These are phyloP conservation scores for Xestia c-nigrum DNA, from an alignment of 2,888 invertebrate species.

Conservation along the genomic window DNA sequence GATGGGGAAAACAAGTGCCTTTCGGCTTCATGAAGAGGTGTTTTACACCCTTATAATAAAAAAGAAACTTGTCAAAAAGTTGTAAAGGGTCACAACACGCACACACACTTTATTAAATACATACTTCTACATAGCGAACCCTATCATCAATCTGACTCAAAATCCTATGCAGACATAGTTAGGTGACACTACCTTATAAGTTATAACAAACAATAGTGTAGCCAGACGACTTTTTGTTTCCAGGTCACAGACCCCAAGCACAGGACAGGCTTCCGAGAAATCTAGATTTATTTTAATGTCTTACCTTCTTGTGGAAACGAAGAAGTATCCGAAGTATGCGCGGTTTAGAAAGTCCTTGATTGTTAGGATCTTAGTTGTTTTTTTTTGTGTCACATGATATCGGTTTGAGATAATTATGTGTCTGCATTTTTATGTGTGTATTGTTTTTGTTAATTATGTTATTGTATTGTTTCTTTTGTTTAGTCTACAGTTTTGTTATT, in stretches of 20 bases:
- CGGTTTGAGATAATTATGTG: slow-evolving; percentile 41
- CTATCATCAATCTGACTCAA: slow-evolving; percentile 38
- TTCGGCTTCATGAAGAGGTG: too few species aligned
- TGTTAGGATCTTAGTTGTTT: slow-evolving; percentile 22
- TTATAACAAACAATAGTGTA: slow-evolving; percentile 31
- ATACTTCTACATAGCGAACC: neutral
- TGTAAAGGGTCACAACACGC: too few species aligned
- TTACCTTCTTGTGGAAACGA: slow-evolving; percentile 36
- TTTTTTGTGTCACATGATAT: slow-evolving; percentile 14
- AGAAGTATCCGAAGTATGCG: slow-evolving; percentile 45
- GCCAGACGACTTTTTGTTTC: slow-evolving; percentile 60
- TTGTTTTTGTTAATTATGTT: neutral
- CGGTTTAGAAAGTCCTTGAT: slow-evolving; percentile 52
- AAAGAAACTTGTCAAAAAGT: too few species aligned
- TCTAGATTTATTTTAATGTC: slow-evolving; percentile 62
- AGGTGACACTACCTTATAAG: slow-evolving; percentile 40
- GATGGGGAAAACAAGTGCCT: too few species aligned
- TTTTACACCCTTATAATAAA: too few species aligned
- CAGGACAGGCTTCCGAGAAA: slow-evolving; percentile 57
- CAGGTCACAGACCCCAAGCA: slow-evolving; percentile 59
- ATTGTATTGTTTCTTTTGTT: neutral
- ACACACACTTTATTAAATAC: neutral
- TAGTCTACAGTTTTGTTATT: neutral
- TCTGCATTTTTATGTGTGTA: slow-evolving; percentile 23
- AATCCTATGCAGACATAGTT: slow-evolving; percentile 25